phyloP scores from a whole-genome alignment of 1,140 invertebrate species.

The Cyphomyrmex costatus region DNA sequence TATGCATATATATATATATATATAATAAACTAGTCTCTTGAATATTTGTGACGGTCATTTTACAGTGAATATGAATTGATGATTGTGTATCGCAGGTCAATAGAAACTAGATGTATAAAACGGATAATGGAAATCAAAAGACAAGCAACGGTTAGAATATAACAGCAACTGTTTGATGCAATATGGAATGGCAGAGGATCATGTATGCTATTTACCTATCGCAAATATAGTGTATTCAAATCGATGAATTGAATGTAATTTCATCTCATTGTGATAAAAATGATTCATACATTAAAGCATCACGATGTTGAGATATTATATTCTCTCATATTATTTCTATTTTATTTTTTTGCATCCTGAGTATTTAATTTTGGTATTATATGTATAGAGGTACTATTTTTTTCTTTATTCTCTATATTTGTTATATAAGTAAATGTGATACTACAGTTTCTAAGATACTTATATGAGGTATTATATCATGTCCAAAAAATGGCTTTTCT shows the following conservation, averaged over 20 bases:
- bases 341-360: background rate
- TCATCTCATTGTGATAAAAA: background rate
- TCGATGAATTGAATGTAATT: conserved; percentile 19
- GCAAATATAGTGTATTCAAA: conserved; percentile 20
- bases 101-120: conserved; percentile 29
- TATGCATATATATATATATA: too few species aligned
- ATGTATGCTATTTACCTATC: conserved; percentile 10
- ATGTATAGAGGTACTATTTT: background rate
- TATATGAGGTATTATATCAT: too few species aligned
- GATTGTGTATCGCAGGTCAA: conserved; percentile 37
- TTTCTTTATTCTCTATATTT: background rate
- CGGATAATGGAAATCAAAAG: conserved; percentile 66
- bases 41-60: background rate
- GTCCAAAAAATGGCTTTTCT: too few species aligned
- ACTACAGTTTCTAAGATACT: too few species aligned
- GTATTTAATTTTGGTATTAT: conserved; percentile 4
- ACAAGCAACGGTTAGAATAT: conserved; percentile 59
- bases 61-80: conserved; percentile 20
- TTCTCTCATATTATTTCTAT: background rate
- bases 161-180: conserved; percentile 34
- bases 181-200: conserved; percentile 18
- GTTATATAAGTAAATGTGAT: background rate
- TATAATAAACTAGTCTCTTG: background rate
- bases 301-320: background rate
- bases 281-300: background rate